Percentiles rank a stretch among this genome's conserved stretches.
Conservation (phyloP, 2,113 vertebrate genomes). For the Pollachius pollachius region DNA sequence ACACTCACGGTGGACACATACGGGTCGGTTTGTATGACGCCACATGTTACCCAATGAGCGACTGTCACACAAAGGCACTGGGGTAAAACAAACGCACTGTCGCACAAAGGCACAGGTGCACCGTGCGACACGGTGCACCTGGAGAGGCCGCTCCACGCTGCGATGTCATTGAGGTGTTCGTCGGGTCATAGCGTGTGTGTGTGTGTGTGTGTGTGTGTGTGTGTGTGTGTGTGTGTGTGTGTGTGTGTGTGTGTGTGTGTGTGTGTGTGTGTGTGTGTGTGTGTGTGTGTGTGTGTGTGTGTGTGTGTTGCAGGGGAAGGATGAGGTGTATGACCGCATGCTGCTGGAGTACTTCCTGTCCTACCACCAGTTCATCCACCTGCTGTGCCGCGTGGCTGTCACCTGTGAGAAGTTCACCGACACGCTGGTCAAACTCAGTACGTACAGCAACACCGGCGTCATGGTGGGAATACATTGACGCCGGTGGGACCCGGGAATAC, state of each 20-base stretch:
- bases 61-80: too few relatives aligned
- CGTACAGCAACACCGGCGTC: constrained; percentile 46
- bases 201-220: too few relatives aligned
- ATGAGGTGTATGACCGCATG: constrained; percentile 97
- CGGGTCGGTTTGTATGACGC: too few relatives aligned
- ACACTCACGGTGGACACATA: too few relatives aligned
- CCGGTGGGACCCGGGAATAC: too few relatives aligned
- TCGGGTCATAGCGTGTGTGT: background rate
- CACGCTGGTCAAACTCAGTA: constrained; percentile 97
- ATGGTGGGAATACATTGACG: too few relatives aligned
- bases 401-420: constrained; percentile 99
- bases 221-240: constrained; percentile 16
- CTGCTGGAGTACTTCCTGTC: constrained; percentile 98
- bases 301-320: constrained; percentile 83
- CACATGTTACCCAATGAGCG: too few relatives aligned
- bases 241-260: constrained; percentile 12
- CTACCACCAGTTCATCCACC: constrained; percentile 98
- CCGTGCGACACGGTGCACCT: too few relatives aligned
- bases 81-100: too few relatives aligned
- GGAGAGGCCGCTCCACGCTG: too few relatives aligned
- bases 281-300: constrained; percentile 14
- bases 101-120: too few relatives aligned
- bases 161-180: background rate
- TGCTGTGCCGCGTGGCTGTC: constrained; percentile 96
- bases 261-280: constrained; percentile 12